Evolutionary conservation across 2,797 vertebrate genomes (phyloP).

Genomic region (Epinephelus awoara): DNA sequence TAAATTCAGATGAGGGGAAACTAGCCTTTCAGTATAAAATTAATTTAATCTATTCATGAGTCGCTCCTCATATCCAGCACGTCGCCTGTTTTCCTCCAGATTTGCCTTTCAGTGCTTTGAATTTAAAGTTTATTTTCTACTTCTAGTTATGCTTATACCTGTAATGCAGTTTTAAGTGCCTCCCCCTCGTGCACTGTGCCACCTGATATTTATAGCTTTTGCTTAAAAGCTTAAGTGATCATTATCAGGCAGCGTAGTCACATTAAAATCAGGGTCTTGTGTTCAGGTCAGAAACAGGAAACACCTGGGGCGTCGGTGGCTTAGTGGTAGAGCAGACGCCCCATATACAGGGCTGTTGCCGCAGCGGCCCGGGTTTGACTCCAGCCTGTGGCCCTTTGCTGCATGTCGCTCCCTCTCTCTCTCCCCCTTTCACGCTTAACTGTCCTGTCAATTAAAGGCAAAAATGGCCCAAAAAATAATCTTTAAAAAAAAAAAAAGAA

Average conservation of each 20-base stretch:
- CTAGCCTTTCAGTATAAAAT: not conserved
- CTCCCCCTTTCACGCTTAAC: too few relatives aligned
- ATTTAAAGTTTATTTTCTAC: not conserved
- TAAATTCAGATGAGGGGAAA: conserved; percentile 1
- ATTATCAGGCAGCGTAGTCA: not conserved
- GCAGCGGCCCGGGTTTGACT: too few relatives aligned
- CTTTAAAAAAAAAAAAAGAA: too few relatives aligned
- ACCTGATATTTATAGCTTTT: not conserved
- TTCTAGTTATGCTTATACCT: not conserved
- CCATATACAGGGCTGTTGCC: too few relatives aligned
- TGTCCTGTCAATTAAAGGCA: too few relatives aligned
- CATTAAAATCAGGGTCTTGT: not conserved
- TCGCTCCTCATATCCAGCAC: not conserved
- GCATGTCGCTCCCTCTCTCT: too few relatives aligned
- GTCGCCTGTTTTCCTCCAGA: not conserved
- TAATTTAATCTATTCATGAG: not conserved
- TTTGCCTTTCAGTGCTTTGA: not conserved
- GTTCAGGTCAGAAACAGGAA: too few relatives aligned
- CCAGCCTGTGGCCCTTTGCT: too few relatives aligned
- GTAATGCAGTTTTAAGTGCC: not conserved
- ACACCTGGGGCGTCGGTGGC: too few relatives aligned
- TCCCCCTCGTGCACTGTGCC: not conserved
- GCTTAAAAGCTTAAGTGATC: not conserved
- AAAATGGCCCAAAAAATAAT: too few relatives aligned
- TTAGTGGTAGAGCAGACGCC: too few relatives aligned